Conservation (phyloP, 2,888 invertebrate species). For the Platycheirus albimanus region DNA sequence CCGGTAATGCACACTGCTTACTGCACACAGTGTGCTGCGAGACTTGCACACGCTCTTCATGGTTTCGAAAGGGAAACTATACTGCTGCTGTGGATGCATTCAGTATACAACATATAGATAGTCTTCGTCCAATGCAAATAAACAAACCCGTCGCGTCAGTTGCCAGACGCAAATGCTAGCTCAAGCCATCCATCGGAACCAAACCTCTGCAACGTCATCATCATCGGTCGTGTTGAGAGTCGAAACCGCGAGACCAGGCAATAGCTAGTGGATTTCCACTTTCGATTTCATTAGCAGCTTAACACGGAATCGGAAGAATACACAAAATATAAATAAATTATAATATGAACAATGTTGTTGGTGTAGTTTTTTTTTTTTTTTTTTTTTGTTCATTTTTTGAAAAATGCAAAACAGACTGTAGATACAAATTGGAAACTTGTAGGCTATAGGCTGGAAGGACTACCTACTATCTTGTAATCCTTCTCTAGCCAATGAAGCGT, state of each 20-base stretch:
- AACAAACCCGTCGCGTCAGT: too few species aligned
- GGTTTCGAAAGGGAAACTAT: conserved; percentile 67
- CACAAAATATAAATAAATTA: conserved; percentile 62
- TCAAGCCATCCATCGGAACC: conserved; percentile 22
- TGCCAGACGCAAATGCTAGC: too few species aligned
- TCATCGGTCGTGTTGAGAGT: not conserved
- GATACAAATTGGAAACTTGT: conserved; percentile 25
- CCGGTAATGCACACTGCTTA: conserved; percentile 63
- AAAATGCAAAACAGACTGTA: conserved; percentile 17
- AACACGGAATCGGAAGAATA: conserved; percentile 75
- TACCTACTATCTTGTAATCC: not conserved
- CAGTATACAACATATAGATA: conserved; percentile 2
- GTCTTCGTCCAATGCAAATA: conserved; percentile 16
- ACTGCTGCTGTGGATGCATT: conserved; percentile 3
- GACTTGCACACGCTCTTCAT: conserved; percentile 26
- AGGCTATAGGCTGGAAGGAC: conserved; percentile 1
- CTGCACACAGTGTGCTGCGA: conserved; percentile 23
- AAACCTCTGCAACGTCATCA: not conserved
- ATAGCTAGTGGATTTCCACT: conserved; percentile 71
- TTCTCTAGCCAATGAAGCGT: conserved; percentile 23
- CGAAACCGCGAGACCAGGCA: conserved; percentile 9
- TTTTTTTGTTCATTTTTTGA: conserved; percentile 18
- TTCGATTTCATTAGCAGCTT: conserved; percentile 75
- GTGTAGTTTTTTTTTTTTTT: conserved; percentile 12
- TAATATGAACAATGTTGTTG: conserved; percentile 25